Base-by-base conservation (phyloP, 2,888 invertebrate species). In the Lasioglossum pauxillum region DNA sequence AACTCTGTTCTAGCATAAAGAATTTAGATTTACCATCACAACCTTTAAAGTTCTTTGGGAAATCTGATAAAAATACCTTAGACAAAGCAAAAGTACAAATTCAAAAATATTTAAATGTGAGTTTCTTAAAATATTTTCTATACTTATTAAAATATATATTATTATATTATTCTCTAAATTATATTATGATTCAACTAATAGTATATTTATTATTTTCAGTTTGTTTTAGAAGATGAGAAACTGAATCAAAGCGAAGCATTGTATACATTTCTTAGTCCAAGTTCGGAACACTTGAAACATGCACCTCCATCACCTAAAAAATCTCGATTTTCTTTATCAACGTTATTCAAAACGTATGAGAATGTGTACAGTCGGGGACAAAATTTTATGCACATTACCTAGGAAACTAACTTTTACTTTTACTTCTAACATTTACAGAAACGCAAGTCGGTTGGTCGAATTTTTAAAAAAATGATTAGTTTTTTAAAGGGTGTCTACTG, bases 211-310 rank as follows among this genome's bases (percentile, higher is more conserved):
- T 79, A 72, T 72, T 46, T 91, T 76, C 95, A 98, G 98, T 98
- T 97, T 95, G 97, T 98, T 91, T 96, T 98, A 95, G 98, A 98
- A 95, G 98, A 98, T 93, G 98, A 98, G 88, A 96, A 97, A 91
- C 96, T 98, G 90, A 98, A 98, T 95, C 98, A 98, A 95, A 98
- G 98, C 94, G 98, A 99, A 95, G 98, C 98, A 78, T 96, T 99
- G 89, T 99, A 98, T 94, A 97, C 98, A 86, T 99, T 99, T 95
- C 96, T 99, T n/a, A 98, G 98, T 94, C 98, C 98, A 5, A 98
- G 98, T 95, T 98, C 98, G 0, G 98, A 98, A 94, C 98, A 98
- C 95, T 96, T 98, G 89, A 98, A 98, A 95, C 97, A 97, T 91
- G 96, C 96, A 81, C 96, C 97, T 71, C 97, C 97, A 71, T 97